Evolutionary conservation across 2,888 invertebrate genomes (phyloP), one percentile per base, ranked within the genome.

Genomic region (Cyrtodaria siliqua): DNA sequence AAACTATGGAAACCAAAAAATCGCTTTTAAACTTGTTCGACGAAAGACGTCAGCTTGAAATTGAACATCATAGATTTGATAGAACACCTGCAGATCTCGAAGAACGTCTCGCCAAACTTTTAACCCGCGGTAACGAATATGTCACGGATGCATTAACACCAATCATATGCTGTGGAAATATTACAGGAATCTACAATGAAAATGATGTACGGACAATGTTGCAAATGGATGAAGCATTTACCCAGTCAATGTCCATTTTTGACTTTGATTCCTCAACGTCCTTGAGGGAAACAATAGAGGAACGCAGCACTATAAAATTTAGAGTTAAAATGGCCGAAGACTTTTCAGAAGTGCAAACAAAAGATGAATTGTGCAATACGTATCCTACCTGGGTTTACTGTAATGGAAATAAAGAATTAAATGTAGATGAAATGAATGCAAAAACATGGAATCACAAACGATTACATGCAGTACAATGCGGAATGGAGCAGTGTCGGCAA

Each of bases 141-240:
- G 57, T 68, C 3, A 74, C 74, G 2, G 74, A 74, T 18, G 62
- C 49, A n/a, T 63, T 29, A 29, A 20, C 44, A n/a, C 74, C 74
- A 38, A 27, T 74, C 29, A 63, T 74, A 47, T 56, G 33, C 24
- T 57, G 29, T 23, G 74, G 74, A n/a, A 56, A 74, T 18, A 38
- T 59, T 2, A 29, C 56, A 1, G 62, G 53, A 9, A 33, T 18
- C 18, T 50, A 23, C 14, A 50, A 44, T 20, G 68, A 74, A 44
- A 44, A 29, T 12, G 4, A n/a, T 16, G 33, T 68, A 12, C 49
- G 68, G 38, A 9, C 50, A 44, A 20, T 16, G 16, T 18, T 18
- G 4, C 12, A 53, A 3, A 23, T 74, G 3, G 44, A 27, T 20
- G n/a, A 3, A 20, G 44, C 44, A 44, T 44, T 44, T 44, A 18